phyloP scores from a whole-genome alignment of 1,140 invertebrate genomes.

The Zophobas atratus region DNA sequence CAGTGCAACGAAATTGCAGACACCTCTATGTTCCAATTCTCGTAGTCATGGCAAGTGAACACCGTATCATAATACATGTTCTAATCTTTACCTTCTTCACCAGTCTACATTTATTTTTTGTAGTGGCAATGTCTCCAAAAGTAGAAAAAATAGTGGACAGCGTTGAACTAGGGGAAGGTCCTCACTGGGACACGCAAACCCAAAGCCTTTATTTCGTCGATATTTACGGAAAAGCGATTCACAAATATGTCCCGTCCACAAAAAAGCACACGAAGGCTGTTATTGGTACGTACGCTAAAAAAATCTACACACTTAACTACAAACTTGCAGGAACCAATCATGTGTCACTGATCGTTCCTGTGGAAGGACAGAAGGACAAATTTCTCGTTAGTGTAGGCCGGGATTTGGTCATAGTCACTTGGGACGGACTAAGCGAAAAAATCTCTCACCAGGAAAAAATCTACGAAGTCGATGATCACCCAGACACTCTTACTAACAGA shows the following conservation, averaged over 20 bases:
- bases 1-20: too few species aligned
- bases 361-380: constrained; percentile 73
- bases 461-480: constrained; percentile 70
- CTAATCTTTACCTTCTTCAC: too few species aligned
- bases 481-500: constrained; percentile 69
- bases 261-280: constrained; percentile 59
- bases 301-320: constrained; percentile 7
- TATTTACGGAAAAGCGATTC: constrained; percentile 72
- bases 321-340: constrained; percentile 53
- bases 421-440: constrained; percentile 72
- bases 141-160: constrained; percentile 56
- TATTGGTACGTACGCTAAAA: constrained; percentile 55
- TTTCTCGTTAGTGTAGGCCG: constrained; percentile 77
- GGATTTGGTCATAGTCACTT: constrained; percentile 75
- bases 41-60: too few species aligned
- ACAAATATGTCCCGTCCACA: constrained; percentile 62
- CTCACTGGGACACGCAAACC: constrained; percentile 77
- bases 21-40: too few species aligned
- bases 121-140: constrained; percentile 53
- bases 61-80: too few species aligned
- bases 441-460: constrained; percentile 56
- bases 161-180: constrained; percentile 74
- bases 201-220: constrained; percentile 80
- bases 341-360: constrained; percentile 75
- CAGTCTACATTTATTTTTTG: too few species aligned